Evolutionary conservation across 2,797 vertebrate genomes (phyloP).

Genomic region (Eulemur coronatus): DNA sequence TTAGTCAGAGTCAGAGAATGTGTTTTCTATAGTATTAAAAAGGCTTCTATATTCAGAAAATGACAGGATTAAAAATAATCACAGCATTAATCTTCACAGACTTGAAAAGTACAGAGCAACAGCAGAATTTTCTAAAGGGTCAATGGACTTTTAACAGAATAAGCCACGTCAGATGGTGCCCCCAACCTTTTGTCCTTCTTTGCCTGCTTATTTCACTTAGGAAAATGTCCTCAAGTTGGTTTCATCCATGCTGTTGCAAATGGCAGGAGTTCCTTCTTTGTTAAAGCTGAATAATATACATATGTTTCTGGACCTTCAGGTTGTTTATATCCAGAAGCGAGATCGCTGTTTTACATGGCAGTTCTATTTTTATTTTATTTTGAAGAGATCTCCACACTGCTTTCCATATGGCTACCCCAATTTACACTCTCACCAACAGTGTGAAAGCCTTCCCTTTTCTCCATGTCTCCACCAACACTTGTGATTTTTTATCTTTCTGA

Average conservation of each 20-base stretch:
- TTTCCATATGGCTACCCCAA: neutral
- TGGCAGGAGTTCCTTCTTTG: neutral
- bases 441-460: no score
- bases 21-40: neutral
- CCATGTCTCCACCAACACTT: neutral
- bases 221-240: neutral
- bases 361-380: neutral
- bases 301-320: neutral
- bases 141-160: neutral
- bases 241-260: neutral
- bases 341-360: neutral
- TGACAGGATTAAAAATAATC: neutral
- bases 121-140: neutral
- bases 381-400: neutral
- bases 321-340: neutral
- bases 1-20: neutral
- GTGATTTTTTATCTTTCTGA: neutral
- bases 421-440: neutral
- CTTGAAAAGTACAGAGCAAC: neutral
- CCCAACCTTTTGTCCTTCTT: neutral
- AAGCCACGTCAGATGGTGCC: fast-evolving
- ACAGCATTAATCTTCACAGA: neutral
- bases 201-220: neutral
- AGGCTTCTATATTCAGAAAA: neutral
- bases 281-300: neutral